These are phyloP conservation scores for Kryptopterus vitreolus DNA, from an alignment of 2,797 vertebrate genomes.

Conservation along the genomic window DNA sequence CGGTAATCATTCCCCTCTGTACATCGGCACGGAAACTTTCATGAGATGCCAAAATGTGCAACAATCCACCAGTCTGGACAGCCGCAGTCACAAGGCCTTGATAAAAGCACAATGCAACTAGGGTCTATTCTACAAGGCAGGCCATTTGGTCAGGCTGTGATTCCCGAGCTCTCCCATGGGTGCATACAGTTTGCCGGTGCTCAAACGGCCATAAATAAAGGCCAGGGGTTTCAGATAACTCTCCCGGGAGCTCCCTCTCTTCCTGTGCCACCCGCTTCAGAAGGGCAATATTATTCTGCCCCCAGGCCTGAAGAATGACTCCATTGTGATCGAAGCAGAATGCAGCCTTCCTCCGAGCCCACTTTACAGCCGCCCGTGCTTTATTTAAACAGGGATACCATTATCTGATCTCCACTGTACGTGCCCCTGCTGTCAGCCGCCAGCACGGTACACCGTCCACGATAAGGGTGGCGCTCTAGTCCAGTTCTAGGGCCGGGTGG, in stretches of 20 bases:
- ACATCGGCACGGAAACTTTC: slow-evolving; percentile 24
- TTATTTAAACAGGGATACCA: slow-evolving; percentile 56
- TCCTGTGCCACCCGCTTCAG: slow-evolving; percentile 61
- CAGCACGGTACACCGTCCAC: slow-evolving; percentile 33
- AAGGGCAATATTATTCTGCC: slow-evolving; percentile 58
- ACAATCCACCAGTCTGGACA: slow-evolving; percentile 33
- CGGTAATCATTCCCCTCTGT: background rate
- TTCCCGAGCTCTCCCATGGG: slow-evolving; percentile 50
- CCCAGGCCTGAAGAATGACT: slow-evolving; percentile 56
- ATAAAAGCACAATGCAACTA: slow-evolving; percentile 40
- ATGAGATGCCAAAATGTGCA: slow-evolving; percentile 32
- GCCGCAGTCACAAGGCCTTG: slow-evolving; percentile 38
- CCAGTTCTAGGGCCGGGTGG: slow-evolving; percentile 35
- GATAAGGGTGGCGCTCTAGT: slow-evolving; percentile 50
- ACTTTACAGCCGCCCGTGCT: slow-evolving; percentile 51
- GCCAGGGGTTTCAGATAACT: slow-evolving; percentile 55
- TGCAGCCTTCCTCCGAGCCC: slow-evolving; percentile 56
- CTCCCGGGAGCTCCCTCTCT: slow-evolving; percentile 50
- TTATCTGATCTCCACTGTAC: slow-evolving; percentile 57
- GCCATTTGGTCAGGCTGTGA: slow-evolving; percentile 46
- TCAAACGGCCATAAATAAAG: slow-evolving; percentile 54
- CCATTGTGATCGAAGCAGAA: slow-evolving; percentile 58
- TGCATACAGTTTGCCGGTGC: slow-evolving; percentile 40
- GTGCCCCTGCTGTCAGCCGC: slow-evolving; percentile 50
- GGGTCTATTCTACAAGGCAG: slow-evolving; percentile 41